phyloP scores from a whole-genome alignment of 2,888 invertebrate species.

The Pheosia tremula region DNA sequence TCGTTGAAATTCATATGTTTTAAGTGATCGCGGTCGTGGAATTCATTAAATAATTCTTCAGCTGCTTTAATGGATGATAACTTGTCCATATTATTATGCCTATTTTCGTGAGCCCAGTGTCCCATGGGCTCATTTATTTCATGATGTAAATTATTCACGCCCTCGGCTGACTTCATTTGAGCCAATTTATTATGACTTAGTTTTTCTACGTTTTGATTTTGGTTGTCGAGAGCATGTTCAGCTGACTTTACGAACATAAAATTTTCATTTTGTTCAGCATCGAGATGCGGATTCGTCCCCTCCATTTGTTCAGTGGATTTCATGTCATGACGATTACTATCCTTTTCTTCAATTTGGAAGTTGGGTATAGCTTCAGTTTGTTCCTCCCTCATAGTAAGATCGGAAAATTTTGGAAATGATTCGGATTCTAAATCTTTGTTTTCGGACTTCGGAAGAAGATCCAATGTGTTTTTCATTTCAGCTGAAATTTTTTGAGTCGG shows the following conservation, averaged over 20 bases:
- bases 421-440: not conserved
- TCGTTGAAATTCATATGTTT: conserved; percentile 9
- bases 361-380: conserved; percentile 9
- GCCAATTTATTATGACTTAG: conserved; percentile 4
- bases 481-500: conserved; percentile 12
- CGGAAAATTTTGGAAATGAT: not conserved
- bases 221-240: conserved; percentile 22
- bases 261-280: conserved; percentile 18
- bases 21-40: conserved; percentile 19
- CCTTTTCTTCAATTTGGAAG: conserved; percentile 9
- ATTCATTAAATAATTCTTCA: conserved; percentile 24
- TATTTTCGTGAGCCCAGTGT: conserved; percentile 29
- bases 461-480: conserved; percentile 12
- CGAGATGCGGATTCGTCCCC: conserved; percentile 12
- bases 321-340: conserved; percentile 12
- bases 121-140: conserved; percentile 3
- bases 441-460: conserved; percentile 19
- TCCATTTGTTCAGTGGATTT: conserved; percentile 22
- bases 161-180: conserved; percentile 32
- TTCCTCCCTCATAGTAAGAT: conserved; percentile 8
- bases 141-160: conserved; percentile 11
- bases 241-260: conserved; percentile 28
- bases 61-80: conserved; percentile 32
- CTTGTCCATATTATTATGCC: conserved; percentile 17
- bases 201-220: conserved; percentile 18